Conservation (phyloP, 2,888 invertebrate species). For the Watsonalla cultraria region DNA sequence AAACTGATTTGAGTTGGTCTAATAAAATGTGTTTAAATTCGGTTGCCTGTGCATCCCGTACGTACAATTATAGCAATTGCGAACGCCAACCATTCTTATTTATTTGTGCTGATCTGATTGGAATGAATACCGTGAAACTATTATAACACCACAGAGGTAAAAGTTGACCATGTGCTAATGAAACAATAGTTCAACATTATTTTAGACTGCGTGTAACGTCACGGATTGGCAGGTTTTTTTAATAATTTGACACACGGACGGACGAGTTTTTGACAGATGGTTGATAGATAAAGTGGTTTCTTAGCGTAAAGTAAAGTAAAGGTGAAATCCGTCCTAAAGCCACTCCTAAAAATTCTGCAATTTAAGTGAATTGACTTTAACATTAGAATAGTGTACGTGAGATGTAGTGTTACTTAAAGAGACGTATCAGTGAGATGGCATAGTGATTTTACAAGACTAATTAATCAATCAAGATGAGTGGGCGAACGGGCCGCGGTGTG, state of each 20-base stretch:
- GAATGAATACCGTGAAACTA: no score
- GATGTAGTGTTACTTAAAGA: slow-evolving; percentile 50
- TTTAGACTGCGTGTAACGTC: slow-evolving; percentile 20
- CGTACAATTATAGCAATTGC: no score
- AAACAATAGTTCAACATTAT: background rate
- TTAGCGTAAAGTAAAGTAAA: slow-evolving; percentile 29
- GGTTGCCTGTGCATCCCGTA: no score
- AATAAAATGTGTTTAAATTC: no score
- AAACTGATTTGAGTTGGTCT: no score
- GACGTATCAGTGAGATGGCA: slow-evolving; percentile 51
- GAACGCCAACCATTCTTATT: no score
- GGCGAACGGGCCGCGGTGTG: slow-evolving; percentile 68
- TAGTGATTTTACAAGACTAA: slow-evolving; percentile 35
- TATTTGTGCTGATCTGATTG: no score
- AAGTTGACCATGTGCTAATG: no score
- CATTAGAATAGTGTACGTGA: slow-evolving; percentile 36
- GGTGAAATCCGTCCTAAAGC: slow-evolving; percentile 65
- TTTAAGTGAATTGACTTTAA: slow-evolving; percentile 41
- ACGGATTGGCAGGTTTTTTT: slow-evolving; percentile 14
- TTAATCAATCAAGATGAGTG: slow-evolving; percentile 64
- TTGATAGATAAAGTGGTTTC: slow-evolving; percentile 6
- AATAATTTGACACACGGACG: slow-evolving; percentile 20
- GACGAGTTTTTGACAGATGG: slow-evolving; percentile 47
- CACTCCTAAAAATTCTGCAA: slow-evolving; percentile 48
- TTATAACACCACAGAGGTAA: no score